Evolutionary conservation across 30 jellyfish, hydroid and myxozoan species (phyloP).

Genomic region (Aurelia aurita): DNA sequence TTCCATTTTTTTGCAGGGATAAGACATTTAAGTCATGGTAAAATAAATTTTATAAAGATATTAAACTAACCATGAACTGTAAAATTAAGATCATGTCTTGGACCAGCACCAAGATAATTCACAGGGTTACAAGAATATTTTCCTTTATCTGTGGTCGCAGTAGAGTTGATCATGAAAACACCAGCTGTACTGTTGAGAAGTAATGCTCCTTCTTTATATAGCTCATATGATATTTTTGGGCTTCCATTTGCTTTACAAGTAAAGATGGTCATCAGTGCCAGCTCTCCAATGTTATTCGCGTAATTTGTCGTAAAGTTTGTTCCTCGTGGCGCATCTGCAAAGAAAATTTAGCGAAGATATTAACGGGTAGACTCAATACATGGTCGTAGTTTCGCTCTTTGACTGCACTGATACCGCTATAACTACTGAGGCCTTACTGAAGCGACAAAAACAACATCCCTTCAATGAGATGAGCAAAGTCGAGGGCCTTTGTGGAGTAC

Average conservation of each 20-base stretch:
- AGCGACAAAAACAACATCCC: too few species aligned
- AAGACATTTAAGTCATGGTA: not conserved
- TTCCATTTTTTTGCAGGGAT: not conserved
- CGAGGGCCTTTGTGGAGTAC: too few species aligned
- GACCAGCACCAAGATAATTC: slow-evolving; percentile 73
- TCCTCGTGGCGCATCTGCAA: slow-evolving; percentile 61
- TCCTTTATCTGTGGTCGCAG: slow-evolving; percentile 47
- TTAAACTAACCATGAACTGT: slow-evolving; percentile 43
- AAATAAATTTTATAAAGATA: not conserved
- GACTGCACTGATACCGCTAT: too few species aligned
- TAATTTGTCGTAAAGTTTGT: slow-evolving; percentile 33
- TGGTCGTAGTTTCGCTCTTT: too few species aligned
- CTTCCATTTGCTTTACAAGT: slow-evolving; percentile 64
- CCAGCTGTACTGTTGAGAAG: slow-evolving; percentile 52
- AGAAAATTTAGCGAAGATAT: too few species aligned
- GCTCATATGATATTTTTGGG: slow-evolving; percentile 51
- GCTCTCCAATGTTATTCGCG: slow-evolving; percentile 33
- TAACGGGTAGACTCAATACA: too few species aligned
- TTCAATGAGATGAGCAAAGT: too few species aligned
- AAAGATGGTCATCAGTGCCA: slow-evolving; percentile 32
- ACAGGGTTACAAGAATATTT: slow-evolving; percentile 64
- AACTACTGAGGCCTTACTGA: too few species aligned
- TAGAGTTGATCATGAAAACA: slow-evolving; percentile 18
- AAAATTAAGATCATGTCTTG: slow-evolving; percentile 1
- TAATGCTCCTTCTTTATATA: slow-evolving; percentile 52